These are phyloP conservation scores for Manduca sexta DNA, from an alignment of 1,140 invertebrate genomes.

Conservation along the genomic window DNA sequence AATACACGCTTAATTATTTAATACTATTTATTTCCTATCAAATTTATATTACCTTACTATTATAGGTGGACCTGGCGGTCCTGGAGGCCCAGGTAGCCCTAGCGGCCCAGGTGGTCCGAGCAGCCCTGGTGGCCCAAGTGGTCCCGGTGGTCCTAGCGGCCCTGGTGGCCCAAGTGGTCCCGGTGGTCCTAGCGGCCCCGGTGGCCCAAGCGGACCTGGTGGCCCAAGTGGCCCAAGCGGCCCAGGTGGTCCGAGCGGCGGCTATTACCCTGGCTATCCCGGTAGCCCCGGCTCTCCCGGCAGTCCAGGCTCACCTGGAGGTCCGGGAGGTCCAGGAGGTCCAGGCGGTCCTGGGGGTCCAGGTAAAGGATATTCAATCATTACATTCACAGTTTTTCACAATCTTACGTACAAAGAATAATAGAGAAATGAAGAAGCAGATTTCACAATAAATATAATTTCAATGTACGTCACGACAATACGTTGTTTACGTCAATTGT, in stretches of 20 bases:
- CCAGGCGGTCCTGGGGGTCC: background rate
- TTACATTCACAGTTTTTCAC: background rate
- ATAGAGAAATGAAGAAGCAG: no score
- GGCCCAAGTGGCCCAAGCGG: slow-evolving; percentile 9
- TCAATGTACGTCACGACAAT: no score
- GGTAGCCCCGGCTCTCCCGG: slow-evolving; percentile 22
- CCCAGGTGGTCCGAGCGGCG: slow-evolving; percentile 13
- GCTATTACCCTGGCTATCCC: slow-evolving; percentile 18
- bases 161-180: slow-evolving; percentile 13
- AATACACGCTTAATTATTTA: no score
- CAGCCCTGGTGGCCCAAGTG: slow-evolving; percentile 19
- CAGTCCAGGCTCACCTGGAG: slow-evolving; percentile 12
- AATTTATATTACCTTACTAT: background rate
- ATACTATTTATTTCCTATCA: background rate
- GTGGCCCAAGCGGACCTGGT: slow-evolving; percentile 9
- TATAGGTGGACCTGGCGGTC: slow-evolving; percentile 7
- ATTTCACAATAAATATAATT: no score
- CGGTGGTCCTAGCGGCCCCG: slow-evolving; percentile 17
- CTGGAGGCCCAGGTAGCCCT: slow-evolving; percentile 7
- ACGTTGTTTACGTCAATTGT: no score
- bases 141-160: slow-evolving; percentile 16
- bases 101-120: slow-evolving; percentile 17
- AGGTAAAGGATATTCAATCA: background rate
- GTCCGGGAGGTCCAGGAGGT: slow-evolving; percentile 21
- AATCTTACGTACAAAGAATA: no score